Conservation (phyloP, 2,888 invertebrate genomes). For the Aspidiotus rigidus region DNA sequence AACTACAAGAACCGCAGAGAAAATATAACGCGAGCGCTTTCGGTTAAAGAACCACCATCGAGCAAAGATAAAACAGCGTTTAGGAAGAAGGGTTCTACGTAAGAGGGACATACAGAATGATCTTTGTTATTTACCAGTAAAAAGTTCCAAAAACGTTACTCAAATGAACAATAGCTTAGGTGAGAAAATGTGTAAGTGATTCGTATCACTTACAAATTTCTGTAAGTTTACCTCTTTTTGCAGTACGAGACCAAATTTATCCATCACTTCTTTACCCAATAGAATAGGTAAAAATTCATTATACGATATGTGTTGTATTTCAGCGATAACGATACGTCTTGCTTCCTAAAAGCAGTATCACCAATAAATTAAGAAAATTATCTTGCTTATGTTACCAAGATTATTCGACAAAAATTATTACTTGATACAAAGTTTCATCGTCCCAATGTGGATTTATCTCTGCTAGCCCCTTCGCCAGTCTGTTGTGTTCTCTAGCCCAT, state of each 20-base stretch:
- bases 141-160: too few relatives aligned
- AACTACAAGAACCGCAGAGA: too few relatives aligned
- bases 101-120: too few relatives aligned
- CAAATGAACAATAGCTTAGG: too few relatives aligned
- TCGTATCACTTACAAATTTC: too few relatives aligned
- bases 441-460: slow-evolving; percentile 87
- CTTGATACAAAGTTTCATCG: slow-evolving; percentile 80
- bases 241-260: slow-evolving; percentile 75
- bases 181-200: too few relatives aligned
- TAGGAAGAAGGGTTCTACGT: too few relatives aligned
- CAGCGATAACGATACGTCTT: slow-evolving; percentile 72
- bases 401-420: slow-evolving; percentile 37
- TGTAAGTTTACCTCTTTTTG: slow-evolving; percentile 53
- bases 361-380: not conserved
- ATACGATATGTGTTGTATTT: slow-evolving; percentile 81
- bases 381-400: too few relatives aligned
- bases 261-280: slow-evolving; percentile 83
- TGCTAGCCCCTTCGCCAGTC: slow-evolving; percentile 64
- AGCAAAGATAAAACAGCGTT: too few relatives aligned
- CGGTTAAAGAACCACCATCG: too few relatives aligned
- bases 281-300: slow-evolving; percentile 84
- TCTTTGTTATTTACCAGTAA: too few relatives aligned
- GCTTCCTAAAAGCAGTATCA: slow-evolving; percentile 50
- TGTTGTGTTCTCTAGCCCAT: slow-evolving; percentile 84
- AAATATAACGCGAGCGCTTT: too few relatives aligned